These are phyloP conservation scores for Drosophila pseudotalamancana DNA, from an alignment of 2,888 invertebrate species.

Conservation along the genomic window DNA sequence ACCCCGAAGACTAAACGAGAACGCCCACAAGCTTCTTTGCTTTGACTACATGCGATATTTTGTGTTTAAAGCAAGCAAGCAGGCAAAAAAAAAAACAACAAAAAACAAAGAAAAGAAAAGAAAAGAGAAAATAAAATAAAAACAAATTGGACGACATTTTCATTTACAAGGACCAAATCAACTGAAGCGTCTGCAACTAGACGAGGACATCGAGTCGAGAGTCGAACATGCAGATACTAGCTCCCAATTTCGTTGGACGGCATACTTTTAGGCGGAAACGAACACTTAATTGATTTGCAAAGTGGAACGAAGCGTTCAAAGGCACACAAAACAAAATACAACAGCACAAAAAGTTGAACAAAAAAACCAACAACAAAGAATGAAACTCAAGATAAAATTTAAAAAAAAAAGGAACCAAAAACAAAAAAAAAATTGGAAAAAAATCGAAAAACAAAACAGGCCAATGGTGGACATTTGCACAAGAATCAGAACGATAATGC, in stretches of 20 bases:
- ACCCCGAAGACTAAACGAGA: neutral
- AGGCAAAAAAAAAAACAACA: neutral
- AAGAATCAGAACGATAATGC: constrained; percentile 29
- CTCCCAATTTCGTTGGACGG: constrained; percentile 16
- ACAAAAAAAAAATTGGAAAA: constrained; percentile 2
- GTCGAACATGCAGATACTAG: constrained; percentile 7
- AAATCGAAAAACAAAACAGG: constrained; percentile 3
- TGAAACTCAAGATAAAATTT: too few relatives aligned
- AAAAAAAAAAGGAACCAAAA: neutral
- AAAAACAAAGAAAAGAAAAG: neutral
- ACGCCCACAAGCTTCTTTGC: constrained; percentile 20
- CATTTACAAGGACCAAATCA: constrained; percentile 53
- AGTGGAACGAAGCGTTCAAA: constrained; percentile 54
- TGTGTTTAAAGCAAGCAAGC: neutral
- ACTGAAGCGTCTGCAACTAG: constrained; percentile 28
- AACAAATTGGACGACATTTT: constrained; percentile 44
- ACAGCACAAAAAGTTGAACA: neutral
- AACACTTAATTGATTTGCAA: constrained; percentile 73
- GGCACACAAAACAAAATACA: constrained; percentile 30
- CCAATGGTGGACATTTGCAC: constrained; percentile 32
- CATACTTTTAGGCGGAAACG: constrained; percentile 62
- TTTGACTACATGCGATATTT: constrained; percentile 15
- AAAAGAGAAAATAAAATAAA: neutral
- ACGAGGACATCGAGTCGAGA: constrained; percentile 1
- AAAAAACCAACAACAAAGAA: neutral